Conservation (phyloP, 1,140 invertebrate species). For the Bombus vancouverensis region DNA sequence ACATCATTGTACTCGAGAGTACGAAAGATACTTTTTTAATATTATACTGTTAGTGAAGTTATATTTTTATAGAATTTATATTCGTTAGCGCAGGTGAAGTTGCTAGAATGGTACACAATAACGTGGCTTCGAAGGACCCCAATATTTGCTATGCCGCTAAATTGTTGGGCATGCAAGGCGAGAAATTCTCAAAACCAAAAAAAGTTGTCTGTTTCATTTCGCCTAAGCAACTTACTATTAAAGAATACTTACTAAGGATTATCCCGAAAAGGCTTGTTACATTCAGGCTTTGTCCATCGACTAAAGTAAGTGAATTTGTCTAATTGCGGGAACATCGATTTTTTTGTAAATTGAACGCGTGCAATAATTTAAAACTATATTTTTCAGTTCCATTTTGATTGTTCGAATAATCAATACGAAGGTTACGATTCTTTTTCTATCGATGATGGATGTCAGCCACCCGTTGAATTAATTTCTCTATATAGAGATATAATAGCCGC, state of each 20-base stretch:
- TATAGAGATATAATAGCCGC: slow-evolving; percentile 95
- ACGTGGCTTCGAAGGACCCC: slow-evolving; percentile 91
- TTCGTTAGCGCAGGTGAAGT: slow-evolving; percentile 86
- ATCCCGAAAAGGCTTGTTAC: slow-evolving; percentile 95
- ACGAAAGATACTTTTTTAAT: slow-evolving; percentile 74
- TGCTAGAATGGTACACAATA: slow-evolving; percentile 92
- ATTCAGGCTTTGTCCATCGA: slow-evolving; percentile 96
- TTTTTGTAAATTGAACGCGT: not conserved
- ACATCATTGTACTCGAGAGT: slow-evolving; percentile 95
- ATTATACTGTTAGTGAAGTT: not conserved
- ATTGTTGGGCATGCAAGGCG: slow-evolving; percentile 88
- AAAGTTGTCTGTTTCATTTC: slow-evolving; percentile 95
- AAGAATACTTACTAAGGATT: slow-evolving; percentile 95
- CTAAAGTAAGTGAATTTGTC: slow-evolving; percentile 85
- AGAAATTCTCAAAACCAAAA: slow-evolving; percentile 88
- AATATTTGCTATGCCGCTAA: slow-evolving; percentile 94
- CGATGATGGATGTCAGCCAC: slow-evolving; percentile 95
- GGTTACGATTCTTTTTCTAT: slow-evolving; percentile 87
- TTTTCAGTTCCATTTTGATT: slow-evolving; percentile 86
- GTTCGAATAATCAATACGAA: slow-evolving; percentile 80
- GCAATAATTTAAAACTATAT: not conserved
- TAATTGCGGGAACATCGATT: not conserved
- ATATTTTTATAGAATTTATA: not conserved
- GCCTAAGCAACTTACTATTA: slow-evolving; percentile 94
- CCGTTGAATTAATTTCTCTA: slow-evolving; percentile 90